Evolutionary conservation across 2,113 vertebrate genomes (phyloP), one percentile per base, ranked within the genome.

Genomic region (Aythya baeri): DNA sequence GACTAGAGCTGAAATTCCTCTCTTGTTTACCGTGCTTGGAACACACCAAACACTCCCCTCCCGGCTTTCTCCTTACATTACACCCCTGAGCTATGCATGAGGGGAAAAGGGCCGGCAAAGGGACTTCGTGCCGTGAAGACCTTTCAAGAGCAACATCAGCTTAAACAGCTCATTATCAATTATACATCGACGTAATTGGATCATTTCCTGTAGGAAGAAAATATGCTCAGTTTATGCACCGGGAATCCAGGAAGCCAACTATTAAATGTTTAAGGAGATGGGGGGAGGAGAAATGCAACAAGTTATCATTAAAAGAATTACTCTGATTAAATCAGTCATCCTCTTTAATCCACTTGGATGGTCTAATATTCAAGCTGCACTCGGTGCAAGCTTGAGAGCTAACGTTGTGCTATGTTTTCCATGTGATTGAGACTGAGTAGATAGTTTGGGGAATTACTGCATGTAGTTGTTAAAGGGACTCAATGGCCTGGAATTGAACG

Each of bases 401-500:
- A 92, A 67, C 31, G 1, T 62, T 74, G 65, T 5, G 68, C 52
- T 84, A 10, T 84, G 77, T 71, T 95, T 97, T 96, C 95, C 74
- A 13, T 86, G 84, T 80, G 92, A 95, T 66, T 86, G 88, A 96
- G 96, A 95, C 59, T 0, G 59, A 96, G 91, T 83, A 79, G 68
- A 85, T 96, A 68, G 91, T 88, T 96, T 94, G 91, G 94, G 88
- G 72, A 93, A 96, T 94, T 86, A 84, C 71, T 90, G 75, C 72
- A 32, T 70, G 83, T 94, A 96, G 88, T 96, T 96, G 95, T 96
- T 97, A 95, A 74, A 96, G 93, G 92, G 74, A 93, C 83, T 95
- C 97, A 97, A 96, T 97, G 97, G 96, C 81, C 92, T 89, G 97
- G 97, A 97, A 97, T 94, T 82, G 92, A 97, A 95, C n/a, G 81